Base-by-base conservation (phyloP, 2,888 invertebrate genomes). In the Blastobasis lacticolella region DNA sequence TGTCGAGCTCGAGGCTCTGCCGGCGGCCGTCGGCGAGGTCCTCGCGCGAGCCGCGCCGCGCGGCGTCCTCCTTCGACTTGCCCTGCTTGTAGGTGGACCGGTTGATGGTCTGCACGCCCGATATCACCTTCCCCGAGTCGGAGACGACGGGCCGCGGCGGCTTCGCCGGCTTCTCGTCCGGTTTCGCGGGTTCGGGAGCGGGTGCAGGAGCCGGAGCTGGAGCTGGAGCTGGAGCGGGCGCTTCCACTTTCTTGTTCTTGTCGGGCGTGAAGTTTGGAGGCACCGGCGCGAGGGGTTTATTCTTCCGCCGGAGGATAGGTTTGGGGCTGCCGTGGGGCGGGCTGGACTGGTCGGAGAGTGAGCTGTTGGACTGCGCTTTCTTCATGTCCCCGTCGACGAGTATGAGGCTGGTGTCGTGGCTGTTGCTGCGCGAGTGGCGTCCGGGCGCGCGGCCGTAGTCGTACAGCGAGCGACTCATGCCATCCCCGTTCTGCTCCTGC, bases 301-400 rank as follows among this genome's bases (percentile, higher is more conserved):
- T 93, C 78, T 94, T 94, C 65, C 94, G 90, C 54, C 95, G 87
- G 59, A 90, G 79, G 48, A 91, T 90, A 6, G 92, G 92, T 62
- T 93, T 93, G 10, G 94, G 95, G 78, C 95, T 95, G 42, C 93
- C 91, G 62, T 92, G 90, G 5, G 93, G 92, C 56, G 93, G 92
- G 78, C 92, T 92, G 65, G 90, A 91, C 62, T 90, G 89, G 69
- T 92, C 92, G 10, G 91, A 92, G 5, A 92, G 80, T 55, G 92
- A 92, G 65, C 92, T 92, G 66, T 91, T 92, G 0, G 92, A 92
- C 65, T 92, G 90, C 50, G 92, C 91, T 60, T 92, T 85, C 58
- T 90, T 90, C 54, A 89, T 87, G 50, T 88, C 86, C 57, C 77
- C 78, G 37, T 88, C 88, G 51, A 89, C 62, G 45, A 89, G 69